These are phyloP conservation scores for Cryptocheilus praepositus DNA, from an alignment of 2,888 invertebrate genomes.

Conservation along the genomic window DNA sequence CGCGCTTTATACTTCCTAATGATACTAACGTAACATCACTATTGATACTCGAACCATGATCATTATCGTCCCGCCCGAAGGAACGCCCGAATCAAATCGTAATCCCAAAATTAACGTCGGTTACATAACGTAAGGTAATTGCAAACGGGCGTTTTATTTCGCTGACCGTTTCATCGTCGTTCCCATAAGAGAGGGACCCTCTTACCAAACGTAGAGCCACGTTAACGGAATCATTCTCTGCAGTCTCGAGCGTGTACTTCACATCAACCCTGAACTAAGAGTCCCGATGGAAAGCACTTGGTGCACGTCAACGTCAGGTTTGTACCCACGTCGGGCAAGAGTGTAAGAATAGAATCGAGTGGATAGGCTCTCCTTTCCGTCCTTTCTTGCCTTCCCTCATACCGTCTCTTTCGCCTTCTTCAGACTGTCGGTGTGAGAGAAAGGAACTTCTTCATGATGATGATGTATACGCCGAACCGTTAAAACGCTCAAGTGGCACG, in stretches of 20 bases:
- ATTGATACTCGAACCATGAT: no score
- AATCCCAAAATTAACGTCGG: no score
- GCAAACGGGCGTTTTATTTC: no score
- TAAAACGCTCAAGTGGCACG: no score
- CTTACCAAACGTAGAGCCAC: slow-evolving; percentile 27
- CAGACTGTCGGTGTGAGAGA: slow-evolving; percentile 11
- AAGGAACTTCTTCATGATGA: slow-evolving; percentile 31
- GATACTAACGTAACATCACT: no score
- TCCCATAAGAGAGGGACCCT: not conserved
- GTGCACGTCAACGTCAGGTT: slow-evolving; percentile 54
- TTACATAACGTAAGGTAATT: no score
- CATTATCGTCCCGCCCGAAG: no score
- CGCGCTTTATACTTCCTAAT: no score
- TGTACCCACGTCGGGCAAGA: slow-evolving; percentile 38
- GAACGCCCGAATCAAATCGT: no score
- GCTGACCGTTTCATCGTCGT: no score
- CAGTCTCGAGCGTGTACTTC: slow-evolving; percentile 37
- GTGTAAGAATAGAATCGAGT: slow-evolving; percentile 53
- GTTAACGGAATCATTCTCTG: slow-evolving; percentile 50
- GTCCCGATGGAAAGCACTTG: slow-evolving; percentile 49
- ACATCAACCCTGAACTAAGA: slow-evolving; percentile 44
- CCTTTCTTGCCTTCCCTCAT: slow-evolving; percentile 3
- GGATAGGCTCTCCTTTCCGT: slow-evolving; percentile 32
- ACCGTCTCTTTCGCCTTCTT: slow-evolving; percentile 16
- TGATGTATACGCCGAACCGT: no score